A percentile compares a stretch with the other conserved stretches of the same genome.
phyloP scores from a whole-genome alignment of 2,888 invertebrate genomes.

The Chrysina gloriosa region DNA sequence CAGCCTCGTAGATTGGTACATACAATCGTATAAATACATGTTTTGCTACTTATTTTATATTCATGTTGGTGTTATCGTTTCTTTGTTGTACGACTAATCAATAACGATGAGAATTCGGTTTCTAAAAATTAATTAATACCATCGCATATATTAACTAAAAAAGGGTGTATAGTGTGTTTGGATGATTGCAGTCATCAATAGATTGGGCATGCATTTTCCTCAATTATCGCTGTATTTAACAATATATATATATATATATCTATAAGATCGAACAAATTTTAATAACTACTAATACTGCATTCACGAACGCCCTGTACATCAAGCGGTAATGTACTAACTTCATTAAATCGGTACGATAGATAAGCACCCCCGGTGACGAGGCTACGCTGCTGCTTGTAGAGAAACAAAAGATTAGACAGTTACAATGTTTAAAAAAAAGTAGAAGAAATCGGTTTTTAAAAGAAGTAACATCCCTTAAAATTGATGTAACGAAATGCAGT shows the following conservation, averaged over 20 bases:
- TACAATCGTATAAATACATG: constrained; percentile 13
- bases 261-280: too few relatives aligned
- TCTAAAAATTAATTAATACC: constrained; percentile 24
- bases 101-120: constrained; percentile 3
- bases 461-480: neutral
- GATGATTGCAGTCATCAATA: neutral
- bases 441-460: neutral
- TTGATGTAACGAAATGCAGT: neutral
- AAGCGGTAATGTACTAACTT: constrained; percentile 11
- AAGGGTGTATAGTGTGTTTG: constrained; percentile 17
- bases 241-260: neutral
- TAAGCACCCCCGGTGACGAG: constrained; percentile 61
- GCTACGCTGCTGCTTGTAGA: constrained; percentile 62
- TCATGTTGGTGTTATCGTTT: constrained; percentile 21
- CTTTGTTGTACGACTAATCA: neutral
- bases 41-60: constrained; percentile 14
- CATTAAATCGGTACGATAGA: constrained; percentile 1
- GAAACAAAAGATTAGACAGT: constrained; percentile 11
- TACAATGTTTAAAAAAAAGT: neutral
- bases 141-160: constrained; percentile 19
- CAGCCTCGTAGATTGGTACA: constrained; percentile 90
- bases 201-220: neutral
- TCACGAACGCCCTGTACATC: constrained; percentile 21
- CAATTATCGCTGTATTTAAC: neutral
- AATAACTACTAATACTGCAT: too few relatives aligned